phyloP scores from a whole-genome alignment of 2,888 invertebrate species.

The Athalia rosae region DNA sequence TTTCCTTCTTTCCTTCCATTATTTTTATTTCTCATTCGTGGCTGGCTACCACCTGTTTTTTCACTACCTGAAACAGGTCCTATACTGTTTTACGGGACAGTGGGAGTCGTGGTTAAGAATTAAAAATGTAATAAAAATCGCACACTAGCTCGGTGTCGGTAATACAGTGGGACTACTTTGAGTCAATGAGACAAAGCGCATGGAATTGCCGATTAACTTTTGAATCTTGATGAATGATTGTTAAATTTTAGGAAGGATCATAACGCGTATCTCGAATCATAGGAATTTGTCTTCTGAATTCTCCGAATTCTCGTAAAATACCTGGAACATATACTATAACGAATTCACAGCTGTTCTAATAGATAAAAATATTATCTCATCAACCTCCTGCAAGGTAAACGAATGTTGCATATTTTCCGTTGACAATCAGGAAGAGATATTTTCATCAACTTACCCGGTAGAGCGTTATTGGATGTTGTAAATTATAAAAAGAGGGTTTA shows the following conservation, averaged over 20 bases:
- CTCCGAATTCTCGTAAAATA: too few species aligned
- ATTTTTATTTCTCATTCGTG: neutral
- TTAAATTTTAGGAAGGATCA: too few species aligned
- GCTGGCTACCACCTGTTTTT: conserved; percentile 7
- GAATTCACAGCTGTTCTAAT: too few species aligned
- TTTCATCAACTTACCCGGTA: neutral
- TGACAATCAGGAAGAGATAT: neutral
- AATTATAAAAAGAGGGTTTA: conserved; percentile 1
- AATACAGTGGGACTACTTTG: neutral
- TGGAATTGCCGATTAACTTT: neutral
- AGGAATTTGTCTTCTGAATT: too few species aligned
- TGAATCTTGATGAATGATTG: too few species aligned
- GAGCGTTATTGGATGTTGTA: conserved; percentile 29
- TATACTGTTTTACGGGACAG: neutral
- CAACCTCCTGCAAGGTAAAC: too few species aligned
- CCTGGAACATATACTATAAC: too few species aligned
- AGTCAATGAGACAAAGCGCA: neutral
- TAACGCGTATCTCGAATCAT: too few species aligned
- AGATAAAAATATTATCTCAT: too few species aligned
- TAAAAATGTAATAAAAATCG: too few species aligned
- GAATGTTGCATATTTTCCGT: too few species aligned
- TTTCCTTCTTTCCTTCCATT: conserved; percentile 1
- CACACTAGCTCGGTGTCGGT: neutral
- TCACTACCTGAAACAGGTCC: neutral
- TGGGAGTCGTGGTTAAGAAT: neutral